phyloP scores from a whole-genome alignment of 2,113 vertebrate species.

The Myotis brandtii region DNA sequence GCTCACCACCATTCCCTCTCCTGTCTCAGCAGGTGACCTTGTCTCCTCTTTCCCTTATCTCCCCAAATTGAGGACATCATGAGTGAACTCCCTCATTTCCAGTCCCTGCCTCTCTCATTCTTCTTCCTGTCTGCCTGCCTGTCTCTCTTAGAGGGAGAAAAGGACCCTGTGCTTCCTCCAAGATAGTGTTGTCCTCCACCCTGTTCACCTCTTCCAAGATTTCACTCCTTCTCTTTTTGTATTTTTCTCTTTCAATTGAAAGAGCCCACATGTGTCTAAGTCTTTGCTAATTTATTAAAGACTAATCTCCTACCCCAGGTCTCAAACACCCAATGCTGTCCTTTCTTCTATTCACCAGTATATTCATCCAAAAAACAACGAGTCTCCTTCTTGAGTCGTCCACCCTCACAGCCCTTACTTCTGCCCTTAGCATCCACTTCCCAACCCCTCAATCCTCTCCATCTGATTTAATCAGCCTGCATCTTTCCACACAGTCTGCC shows the following conservation, averaged over 20 bases:
- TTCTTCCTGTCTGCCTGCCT: neutral
- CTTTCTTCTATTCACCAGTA: neutral
- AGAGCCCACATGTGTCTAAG: neutral
- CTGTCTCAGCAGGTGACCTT: neutral
- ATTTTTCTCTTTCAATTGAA: neutral
- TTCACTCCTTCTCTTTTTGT: neutral
- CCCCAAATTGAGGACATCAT: neutral
- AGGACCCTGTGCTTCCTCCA: neutral
- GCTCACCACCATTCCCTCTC: neutral
- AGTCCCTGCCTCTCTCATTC: neutral
- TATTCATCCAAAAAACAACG: neutral
- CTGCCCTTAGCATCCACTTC: neutral
- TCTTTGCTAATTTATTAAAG: neutral
- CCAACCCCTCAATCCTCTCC: neutral
- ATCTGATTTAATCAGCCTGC: neutral
- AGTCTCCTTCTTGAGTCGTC: accelerated
- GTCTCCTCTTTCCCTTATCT: neutral
- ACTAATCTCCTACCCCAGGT: neutral
- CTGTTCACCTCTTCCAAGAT: neutral
- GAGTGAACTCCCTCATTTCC: neutral
- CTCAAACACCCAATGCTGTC: neutral
- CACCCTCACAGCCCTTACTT: neutral
- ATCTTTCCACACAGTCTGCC: neutral
- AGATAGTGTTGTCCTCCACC: neutral
- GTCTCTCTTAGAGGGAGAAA: neutral